Conservation (phyloP, 1,140 invertebrate genomes). For the Polypedilum vanderplanki region DNA sequence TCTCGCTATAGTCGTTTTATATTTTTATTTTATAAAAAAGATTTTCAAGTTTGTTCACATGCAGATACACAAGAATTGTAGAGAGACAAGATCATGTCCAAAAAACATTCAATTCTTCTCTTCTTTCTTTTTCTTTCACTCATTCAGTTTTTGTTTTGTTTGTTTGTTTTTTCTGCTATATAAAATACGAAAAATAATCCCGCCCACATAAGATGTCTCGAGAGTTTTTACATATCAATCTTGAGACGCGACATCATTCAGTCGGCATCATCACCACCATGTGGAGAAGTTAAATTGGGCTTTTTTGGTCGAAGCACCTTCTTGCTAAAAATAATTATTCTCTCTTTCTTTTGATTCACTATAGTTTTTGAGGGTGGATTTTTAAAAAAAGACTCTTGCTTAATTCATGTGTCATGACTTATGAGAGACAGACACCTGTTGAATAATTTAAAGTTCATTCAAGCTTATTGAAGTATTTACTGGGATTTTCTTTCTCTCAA, state of each 20-base stretch:
- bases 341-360: no score
- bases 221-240: slow-evolving; percentile 2
- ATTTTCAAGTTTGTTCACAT: neutral
- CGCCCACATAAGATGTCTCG: slow-evolving; percentile 2
- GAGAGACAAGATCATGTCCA: slow-evolving; percentile 5
- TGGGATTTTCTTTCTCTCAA: no score
- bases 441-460: no score
- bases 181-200: neutral
- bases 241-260: neutral
- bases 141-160: no score
- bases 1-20: neutral
- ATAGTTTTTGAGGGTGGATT: no score
- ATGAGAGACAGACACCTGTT: no score
- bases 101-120: neutral
- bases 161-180: neutral
- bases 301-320: no score
- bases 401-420: no score
- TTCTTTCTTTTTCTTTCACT: no score
- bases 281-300: neutral
- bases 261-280: neutral
- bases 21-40: neutral
- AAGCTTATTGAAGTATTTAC: no score
- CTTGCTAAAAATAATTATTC: no score
- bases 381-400: no score
- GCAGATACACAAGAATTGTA: neutral